A percentile compares a stretch with the other conserved stretches of the same genome.
Conservation (phyloP, 2,113 vertebrate genomes). For the Thalassarche chlororhynchos region DNA sequence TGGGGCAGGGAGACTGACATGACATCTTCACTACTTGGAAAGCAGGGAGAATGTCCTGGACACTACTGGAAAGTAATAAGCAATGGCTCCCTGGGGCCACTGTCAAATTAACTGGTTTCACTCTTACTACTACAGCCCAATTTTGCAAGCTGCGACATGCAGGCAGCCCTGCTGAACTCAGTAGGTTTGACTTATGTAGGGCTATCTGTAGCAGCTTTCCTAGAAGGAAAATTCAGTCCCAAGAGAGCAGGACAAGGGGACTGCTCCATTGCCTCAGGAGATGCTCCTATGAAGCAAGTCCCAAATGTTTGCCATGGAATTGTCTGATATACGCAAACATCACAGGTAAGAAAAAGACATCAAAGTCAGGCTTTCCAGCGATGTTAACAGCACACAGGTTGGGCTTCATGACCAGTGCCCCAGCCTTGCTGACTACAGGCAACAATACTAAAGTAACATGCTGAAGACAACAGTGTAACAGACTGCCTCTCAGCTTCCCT, state of each 20-base stretch:
- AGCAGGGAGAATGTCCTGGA: background rate
- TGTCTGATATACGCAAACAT: background rate
- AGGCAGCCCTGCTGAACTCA: background rate
- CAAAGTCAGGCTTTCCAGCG: background rate
- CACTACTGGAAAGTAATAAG: background rate
- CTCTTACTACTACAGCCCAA: background rate
- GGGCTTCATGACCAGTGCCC: rapidly evolving
- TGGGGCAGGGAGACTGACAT: background rate
- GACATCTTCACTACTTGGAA: slow-evolving; percentile 40
- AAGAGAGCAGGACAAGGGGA: background rate
- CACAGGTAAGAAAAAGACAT: background rate
- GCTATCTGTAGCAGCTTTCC: background rate
- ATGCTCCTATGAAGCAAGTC: background rate
- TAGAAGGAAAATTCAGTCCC: background rate
- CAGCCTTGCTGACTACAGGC: background rate
- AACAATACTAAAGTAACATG: background rate
- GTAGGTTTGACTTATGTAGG: background rate
- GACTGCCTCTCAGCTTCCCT: background rate
- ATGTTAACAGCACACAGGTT: background rate
- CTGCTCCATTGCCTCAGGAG: background rate
- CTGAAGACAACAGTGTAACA: background rate
- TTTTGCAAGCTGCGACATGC: background rate
- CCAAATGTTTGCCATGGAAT: background rate
- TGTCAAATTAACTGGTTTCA: background rate
- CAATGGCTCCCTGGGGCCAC: background rate